These are phyloP conservation scores for Plestiodon gilberti DNA, from an alignment of 2,113 vertebrate genomes.

Conservation along the genomic window DNA sequence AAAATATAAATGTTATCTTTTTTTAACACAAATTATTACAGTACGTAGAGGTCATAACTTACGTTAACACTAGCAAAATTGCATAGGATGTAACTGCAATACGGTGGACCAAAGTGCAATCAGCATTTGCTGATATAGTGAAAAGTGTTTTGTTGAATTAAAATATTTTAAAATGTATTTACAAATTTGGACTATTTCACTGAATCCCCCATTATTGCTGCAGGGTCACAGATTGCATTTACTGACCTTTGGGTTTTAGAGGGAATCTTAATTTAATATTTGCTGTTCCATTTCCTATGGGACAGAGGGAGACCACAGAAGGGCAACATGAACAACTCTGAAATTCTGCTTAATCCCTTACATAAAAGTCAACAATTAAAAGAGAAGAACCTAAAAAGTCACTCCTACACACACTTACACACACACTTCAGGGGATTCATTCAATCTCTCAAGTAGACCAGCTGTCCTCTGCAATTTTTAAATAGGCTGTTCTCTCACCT, in stretches of 20 bases:
- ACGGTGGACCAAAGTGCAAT: constrained; percentile 30
- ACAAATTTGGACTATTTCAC: background rate
- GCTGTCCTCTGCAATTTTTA: constrained; percentile 7
- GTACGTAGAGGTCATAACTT: constrained; percentile 54
- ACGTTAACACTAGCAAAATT: constrained; percentile 45
- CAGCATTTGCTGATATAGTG: constrained; percentile 26
- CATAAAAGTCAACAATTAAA: background rate
- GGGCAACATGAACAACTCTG: background rate
- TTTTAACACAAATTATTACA: too few relatives aligned
- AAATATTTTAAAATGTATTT: constrained; percentile 37
- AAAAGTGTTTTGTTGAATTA: constrained; percentile 1
- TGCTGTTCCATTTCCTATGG: background rate
- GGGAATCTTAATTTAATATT: background rate
- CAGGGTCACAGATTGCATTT: constrained; percentile 21
- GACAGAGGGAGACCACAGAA: background rate
- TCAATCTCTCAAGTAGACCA: background rate
- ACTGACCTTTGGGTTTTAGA: background rate
- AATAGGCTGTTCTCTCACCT: constrained; percentile 74
- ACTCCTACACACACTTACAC: background rate
- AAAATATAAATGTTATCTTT: constrained; percentile 44
- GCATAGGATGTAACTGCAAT: constrained; percentile 35
- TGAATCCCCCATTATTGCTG: background rate
- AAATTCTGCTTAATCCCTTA: background rate
- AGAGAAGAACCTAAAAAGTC: background rate
- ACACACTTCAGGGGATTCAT: background rate